phyloP scores from a whole-genome alignment of 2,113 vertebrate species.

The Syngnathus floridae region DNA sequence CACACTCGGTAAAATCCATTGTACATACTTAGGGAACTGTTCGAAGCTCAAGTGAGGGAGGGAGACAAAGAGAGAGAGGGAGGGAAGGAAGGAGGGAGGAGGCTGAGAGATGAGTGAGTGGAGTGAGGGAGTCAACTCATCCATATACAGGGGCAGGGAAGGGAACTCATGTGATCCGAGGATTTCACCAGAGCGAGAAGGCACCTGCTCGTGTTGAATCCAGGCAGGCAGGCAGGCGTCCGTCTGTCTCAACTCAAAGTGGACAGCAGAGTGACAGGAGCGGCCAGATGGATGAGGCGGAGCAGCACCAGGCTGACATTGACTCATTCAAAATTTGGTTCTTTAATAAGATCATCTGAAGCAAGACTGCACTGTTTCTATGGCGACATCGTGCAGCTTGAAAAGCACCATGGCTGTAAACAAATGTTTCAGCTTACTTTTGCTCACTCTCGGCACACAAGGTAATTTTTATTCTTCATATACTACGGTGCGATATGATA shows the following conservation, averaged over 20 bases:
- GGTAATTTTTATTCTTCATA: conserved; percentile 45
- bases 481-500: conserved; percentile 7
- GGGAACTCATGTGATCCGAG: conserved; percentile 45
- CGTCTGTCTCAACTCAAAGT: conserved; percentile 12
- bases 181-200: conserved; percentile 42
- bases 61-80: not conserved
- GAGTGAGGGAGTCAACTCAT: conserved; percentile 41
- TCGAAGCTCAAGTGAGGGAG: not conserved
- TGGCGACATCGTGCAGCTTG: not conserved
- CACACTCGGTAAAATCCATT: not conserved
- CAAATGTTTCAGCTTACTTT: conserved; percentile 46
- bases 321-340: conserved; percentile 32
- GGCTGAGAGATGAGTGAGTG: conserved; percentile 45
- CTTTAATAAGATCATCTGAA: conserved; percentile 16
- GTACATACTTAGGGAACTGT: not conserved
- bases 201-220: conserved; percentile 33
- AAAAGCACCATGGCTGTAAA: conserved; percentile 45
- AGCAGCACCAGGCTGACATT: conserved; percentile 15
- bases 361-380: not conserved
- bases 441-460: conserved; percentile 37
- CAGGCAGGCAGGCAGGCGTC: conserved; percentile 7
- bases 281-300: conserved; percentile 20
- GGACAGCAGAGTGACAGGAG: conserved; percentile 14
- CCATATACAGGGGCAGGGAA: conserved; percentile 44
- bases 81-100: conserved; percentile 39